Conservation (phyloP, 1,140 invertebrate genomes). For the Lerema accius region DNA sequence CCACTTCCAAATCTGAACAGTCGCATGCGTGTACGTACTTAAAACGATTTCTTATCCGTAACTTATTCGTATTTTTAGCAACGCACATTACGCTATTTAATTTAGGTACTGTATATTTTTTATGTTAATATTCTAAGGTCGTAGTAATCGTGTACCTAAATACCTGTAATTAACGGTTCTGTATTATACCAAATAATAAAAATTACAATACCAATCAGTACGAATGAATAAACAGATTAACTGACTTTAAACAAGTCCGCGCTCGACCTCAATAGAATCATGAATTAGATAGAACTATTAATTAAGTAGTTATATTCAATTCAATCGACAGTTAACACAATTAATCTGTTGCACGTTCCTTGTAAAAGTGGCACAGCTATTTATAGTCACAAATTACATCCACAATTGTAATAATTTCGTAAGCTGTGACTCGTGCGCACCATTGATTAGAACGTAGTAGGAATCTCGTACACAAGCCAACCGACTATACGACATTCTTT, state of each 20-base stretch:
- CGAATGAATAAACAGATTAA: constrained; percentile 4
- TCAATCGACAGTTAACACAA: constrained; percentile 16
- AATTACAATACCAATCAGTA: background rate
- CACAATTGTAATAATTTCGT: constrained; percentile 14
- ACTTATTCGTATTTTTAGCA: no score
- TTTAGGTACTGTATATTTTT: no score
- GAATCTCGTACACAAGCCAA: background rate
- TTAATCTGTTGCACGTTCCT: constrained; percentile 20
- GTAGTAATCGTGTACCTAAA: no score
- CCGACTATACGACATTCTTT: constrained; percentile 1
- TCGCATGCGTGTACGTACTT: no score
- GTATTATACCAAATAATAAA: no score
- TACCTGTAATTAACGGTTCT: no score
- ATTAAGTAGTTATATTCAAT: constrained; percentile 15
- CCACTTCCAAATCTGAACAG: no score
- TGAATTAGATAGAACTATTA: constrained; percentile 13
- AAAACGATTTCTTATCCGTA: no score
- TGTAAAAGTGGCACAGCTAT: constrained; percentile 11
- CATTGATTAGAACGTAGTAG: constrained; percentile 1
- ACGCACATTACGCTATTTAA: no score
- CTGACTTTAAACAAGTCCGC: constrained; percentile 9
- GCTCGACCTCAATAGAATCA: constrained; percentile 14
- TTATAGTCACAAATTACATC: constrained; percentile 20
- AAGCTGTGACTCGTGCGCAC: constrained; percentile 8
- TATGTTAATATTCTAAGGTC: no score